phyloP scores from a whole-genome alignment of 2,113 vertebrate species.

The Pedionomus torquatus region DNA sequence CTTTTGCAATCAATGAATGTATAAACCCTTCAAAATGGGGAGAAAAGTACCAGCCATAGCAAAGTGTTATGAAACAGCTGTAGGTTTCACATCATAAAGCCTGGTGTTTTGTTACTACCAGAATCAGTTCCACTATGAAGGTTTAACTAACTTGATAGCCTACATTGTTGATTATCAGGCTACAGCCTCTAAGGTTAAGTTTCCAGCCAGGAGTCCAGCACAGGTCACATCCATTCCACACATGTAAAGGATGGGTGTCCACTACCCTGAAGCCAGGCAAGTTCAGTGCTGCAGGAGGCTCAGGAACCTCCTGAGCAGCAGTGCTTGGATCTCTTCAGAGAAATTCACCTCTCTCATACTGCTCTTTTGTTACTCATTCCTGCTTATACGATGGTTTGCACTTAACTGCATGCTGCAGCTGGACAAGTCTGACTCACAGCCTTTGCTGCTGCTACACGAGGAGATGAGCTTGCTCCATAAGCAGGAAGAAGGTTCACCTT shows the following conservation, averaged over 20 bases:
- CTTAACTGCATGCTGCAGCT: not conserved
- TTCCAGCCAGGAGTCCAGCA: not conserved
- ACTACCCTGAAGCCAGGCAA: not conserved
- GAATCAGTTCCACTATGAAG: not conserved
- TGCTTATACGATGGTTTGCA: not conserved
- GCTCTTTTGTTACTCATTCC: not conserved
- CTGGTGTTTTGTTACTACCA: not conserved
- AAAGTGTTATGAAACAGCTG: not conserved
- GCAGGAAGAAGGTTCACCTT: not conserved
- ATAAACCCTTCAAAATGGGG: not conserved
- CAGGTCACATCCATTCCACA: not conserved
- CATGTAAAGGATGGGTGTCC: rapidly evolving
- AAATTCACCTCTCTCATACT: not conserved
- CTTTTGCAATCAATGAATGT: rapidly evolving
- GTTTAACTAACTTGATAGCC: not conserved
- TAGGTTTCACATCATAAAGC: not conserved
- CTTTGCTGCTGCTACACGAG: not conserved
- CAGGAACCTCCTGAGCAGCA: not conserved
- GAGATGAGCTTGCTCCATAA: not conserved
- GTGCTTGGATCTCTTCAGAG: not conserved
- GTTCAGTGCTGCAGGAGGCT: not conserved
- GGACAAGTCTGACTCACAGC: not conserved
- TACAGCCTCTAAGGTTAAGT: not conserved
- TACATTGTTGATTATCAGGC: not conserved
- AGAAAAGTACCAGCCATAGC: not conserved